These are phyloP conservation scores for Crotalus helleri DNA, from an alignment of 2,113 vertebrate species.

Conservation along the genomic window DNA sequence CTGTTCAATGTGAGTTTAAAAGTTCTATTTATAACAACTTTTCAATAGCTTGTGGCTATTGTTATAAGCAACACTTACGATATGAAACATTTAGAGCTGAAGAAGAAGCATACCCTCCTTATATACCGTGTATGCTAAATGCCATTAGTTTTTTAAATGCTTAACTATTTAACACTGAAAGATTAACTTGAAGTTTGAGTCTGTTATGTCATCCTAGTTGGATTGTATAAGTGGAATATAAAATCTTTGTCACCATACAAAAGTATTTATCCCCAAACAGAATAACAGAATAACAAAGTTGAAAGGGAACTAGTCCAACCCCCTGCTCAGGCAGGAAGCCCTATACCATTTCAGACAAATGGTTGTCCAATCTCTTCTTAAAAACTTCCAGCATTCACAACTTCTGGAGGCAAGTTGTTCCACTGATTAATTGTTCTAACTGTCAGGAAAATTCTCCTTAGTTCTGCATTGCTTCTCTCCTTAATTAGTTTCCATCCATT, in stretches of 20 bases:
- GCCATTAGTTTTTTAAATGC: slow-evolving; percentile 52
- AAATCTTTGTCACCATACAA: background rate
- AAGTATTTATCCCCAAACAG: background rate
- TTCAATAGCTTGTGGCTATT: slow-evolving; percentile 38
- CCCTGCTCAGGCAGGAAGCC: background rate
- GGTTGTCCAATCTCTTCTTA: background rate
- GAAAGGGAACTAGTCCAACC: background rate
- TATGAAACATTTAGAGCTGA: slow-evolving; percentile 31
- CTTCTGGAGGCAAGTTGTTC: too few species aligned
- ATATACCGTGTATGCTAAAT: slow-evolving; percentile 42
- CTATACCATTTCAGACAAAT: background rate
- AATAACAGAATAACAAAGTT: background rate
- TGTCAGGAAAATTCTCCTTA: too few species aligned
- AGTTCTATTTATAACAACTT: slow-evolving; percentile 50
- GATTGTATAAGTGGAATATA: slow-evolving; percentile 47
- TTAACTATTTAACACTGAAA: slow-evolving; percentile 40
- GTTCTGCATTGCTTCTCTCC: too few species aligned
- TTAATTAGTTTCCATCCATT: too few species aligned
- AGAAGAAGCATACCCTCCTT: slow-evolving; percentile 38
- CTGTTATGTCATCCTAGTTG: slow-evolving; percentile 51
- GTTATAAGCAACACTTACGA: slow-evolving; percentile 41
- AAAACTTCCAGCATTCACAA: background rate
- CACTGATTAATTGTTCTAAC: too few species aligned
- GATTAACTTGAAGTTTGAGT: slow-evolving; percentile 44
- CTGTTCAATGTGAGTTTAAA: slow-evolving; percentile 30